Conservation (phyloP, 1,140 invertebrate genomes). For the Wasmannia auropunctata region DNA sequence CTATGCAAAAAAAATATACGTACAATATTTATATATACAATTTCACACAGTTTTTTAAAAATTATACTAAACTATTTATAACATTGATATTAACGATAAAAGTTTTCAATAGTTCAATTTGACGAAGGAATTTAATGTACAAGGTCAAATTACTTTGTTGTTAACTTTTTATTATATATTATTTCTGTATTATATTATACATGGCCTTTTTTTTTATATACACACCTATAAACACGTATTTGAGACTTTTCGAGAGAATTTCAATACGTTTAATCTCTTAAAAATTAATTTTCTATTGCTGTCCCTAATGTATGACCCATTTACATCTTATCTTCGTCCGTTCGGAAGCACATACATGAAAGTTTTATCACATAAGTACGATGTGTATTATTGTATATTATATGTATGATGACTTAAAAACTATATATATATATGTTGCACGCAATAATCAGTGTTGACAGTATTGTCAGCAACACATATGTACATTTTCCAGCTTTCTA, state of each 20-base stretch:
- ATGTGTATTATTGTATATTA: background rate
- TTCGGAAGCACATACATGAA: conserved; percentile 68
- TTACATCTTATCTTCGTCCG: conserved; percentile 10
- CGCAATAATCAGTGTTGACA: background rate
- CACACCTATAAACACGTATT: conserved; percentile 51
- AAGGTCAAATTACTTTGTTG: background rate
- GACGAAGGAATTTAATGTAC: background rate
- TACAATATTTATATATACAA: background rate
- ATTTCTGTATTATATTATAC: conserved; percentile 70
- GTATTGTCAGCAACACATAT: conserved; percentile 7
- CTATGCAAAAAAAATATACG: background rate
- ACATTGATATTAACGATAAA: background rate
- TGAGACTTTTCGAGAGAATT: conserved; percentile 20
- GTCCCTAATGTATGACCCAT: background rate
- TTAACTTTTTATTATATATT: conserved; percentile 54
- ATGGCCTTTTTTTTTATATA: conserved; percentile 64
- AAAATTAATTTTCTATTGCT: conserved; percentile 23
- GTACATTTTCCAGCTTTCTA: background rate
- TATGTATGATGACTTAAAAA: background rate
- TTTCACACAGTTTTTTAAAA: background rate
- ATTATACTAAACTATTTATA: background rate
- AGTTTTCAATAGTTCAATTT: background rate
- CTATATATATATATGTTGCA: conserved; percentile 6
- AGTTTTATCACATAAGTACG: conserved; percentile 44
- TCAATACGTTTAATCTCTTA: conserved; percentile 16